phyloP scores from a whole-genome alignment of 2,888 invertebrate genomes.

The Sthenelais limicola region DNA sequence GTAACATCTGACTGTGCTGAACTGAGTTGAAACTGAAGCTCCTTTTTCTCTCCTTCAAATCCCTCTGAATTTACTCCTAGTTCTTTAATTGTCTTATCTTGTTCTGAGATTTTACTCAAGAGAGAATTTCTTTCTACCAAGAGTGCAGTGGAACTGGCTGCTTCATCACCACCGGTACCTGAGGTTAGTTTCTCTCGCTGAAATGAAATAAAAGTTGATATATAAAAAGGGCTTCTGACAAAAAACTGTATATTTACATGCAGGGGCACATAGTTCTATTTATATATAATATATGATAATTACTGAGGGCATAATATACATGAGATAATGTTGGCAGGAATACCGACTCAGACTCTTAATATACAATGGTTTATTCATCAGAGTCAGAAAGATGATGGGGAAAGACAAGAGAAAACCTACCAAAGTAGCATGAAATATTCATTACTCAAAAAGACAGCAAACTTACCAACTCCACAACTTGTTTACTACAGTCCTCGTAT shows the following conservation, averaged over 20 bases:
- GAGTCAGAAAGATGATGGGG: too few relatives aligned
- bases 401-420: too few relatives aligned
- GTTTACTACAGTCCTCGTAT: constrained; percentile 50
- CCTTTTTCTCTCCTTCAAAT: constrained; percentile 13
- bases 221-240: too few relatives aligned
- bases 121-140: constrained; percentile 40
- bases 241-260: neutral
- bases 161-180: neutral
- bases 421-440: too few relatives aligned
- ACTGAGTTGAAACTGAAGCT: constrained; percentile 89
- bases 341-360: too few relatives aligned
- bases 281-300: neutral
- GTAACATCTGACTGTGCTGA: constrained; percentile 1
- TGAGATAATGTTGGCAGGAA: neutral
- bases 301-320: neutral
- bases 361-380: too few relatives aligned
- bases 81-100: constrained; percentile 43
- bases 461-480: constrained; percentile 49
- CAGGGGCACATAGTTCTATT: neutral
- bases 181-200: constrained; percentile 13
- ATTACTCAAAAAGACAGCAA: too few relatives aligned
- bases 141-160: constrained; percentile 37
- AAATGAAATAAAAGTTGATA: neutral
- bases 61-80: constrained; percentile 43
- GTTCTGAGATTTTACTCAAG: constrained; percentile 42